phyloP scores from a whole-genome alignment of 2,797 vertebrate species.

The Phrynocephalus guinanensis region DNA sequence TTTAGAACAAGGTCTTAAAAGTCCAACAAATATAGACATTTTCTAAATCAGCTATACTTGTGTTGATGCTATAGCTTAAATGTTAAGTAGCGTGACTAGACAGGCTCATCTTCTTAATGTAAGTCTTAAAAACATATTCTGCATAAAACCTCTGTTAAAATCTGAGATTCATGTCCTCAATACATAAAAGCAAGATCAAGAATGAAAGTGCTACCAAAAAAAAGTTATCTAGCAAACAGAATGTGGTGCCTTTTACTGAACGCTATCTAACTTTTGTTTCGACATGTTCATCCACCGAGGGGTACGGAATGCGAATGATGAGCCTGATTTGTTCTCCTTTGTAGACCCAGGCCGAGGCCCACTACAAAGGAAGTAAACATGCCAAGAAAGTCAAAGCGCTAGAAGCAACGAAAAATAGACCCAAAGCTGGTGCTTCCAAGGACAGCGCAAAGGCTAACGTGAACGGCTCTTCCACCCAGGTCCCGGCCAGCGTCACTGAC shows the following conservation, averaged over 20 bases:
- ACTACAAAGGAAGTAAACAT: slow-evolving; percentile 99
- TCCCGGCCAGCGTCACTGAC: slow-evolving; percentile 85
- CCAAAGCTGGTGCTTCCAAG: slow-evolving; percentile 85
- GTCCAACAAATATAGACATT: slow-evolving; percentile 21
- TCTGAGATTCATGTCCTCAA: neutral
- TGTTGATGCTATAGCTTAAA: slow-evolving; percentile 42
- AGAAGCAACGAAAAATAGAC: slow-evolving; percentile 93
- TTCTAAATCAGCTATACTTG: slow-evolving; percentile 45
- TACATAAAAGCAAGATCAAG: neutral
- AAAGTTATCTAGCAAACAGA: slow-evolving; percentile 26
- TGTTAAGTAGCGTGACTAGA: slow-evolving; percentile 8
- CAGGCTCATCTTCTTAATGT: slow-evolving; percentile 26
- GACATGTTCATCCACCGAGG: slow-evolving; percentile 74
- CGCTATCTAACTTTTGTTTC: slow-evolving; percentile 65
- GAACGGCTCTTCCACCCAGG: slow-evolving; percentile 79
- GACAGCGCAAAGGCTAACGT: slow-evolving; percentile 85
- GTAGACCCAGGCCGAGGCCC: slow-evolving; percentile 98
- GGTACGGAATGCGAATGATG: slow-evolving; percentile 78
- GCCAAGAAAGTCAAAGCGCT: slow-evolving; percentile 99
- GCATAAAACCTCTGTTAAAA: slow-evolving; percentile 44
- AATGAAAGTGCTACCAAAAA: slow-evolving; percentile 15
- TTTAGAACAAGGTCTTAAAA: neutral
- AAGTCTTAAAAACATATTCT: slow-evolving; percentile 29
- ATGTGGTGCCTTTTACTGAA: slow-evolving; percentile 80
- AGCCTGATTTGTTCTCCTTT: slow-evolving; percentile 91